A percentile compares a stretch with the other conserved stretches of the same genome.
Evolutionary conservation across 1,140 invertebrate species (phyloP).

Genomic region (Subanguina moxae): DNA sequence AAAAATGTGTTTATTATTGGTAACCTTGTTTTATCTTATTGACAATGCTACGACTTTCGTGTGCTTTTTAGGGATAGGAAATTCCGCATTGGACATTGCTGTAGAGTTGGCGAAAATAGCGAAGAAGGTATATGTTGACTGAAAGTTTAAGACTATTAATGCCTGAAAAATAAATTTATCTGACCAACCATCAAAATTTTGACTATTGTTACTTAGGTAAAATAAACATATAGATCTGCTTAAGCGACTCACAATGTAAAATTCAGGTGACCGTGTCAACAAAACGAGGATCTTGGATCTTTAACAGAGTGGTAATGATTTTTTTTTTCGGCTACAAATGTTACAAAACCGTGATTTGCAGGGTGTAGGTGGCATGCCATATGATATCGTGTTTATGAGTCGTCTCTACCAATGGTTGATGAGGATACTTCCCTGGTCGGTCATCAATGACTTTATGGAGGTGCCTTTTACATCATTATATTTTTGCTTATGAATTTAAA

Average conservation of each 20-base stretch:
- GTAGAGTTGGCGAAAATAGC: slow-evolving; percentile 63
- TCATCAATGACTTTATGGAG: slow-evolving; percentile 59
- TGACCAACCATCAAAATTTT: too few relatives aligned
- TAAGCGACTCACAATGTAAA: too few relatives aligned
- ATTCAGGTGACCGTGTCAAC: slow-evolving; percentile 63
- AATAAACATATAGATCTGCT: too few relatives aligned
- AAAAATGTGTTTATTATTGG: slow-evolving; percentile 61
- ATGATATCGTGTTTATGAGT: slow-evolving; percentile 48
- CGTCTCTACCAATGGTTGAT: slow-evolving; percentile 44
- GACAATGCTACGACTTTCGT: neutral
- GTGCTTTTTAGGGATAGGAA: slow-evolving; percentile 62
- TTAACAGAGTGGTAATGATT: slow-evolving; percentile 51
- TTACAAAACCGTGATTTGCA: neutral
- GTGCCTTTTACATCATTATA: too few relatives aligned
- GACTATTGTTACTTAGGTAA: too few relatives aligned
- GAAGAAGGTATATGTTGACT: slow-evolving; percentile 36
- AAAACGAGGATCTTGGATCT: slow-evolving; percentile 62
- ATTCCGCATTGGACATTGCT: slow-evolving; percentile 65
- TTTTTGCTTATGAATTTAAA: too few relatives aligned
- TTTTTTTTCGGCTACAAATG: neutral
- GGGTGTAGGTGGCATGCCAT: slow-evolving; percentile 52
- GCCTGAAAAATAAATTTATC: too few relatives aligned
- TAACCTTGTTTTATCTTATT: neutral
- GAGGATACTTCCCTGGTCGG: slow-evolving; percentile 49
- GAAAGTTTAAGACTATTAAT: too few relatives aligned